Evolutionary conservation across 2,113 vertebrate genomes (phyloP), one percentile per base, ranked within the genome.

Genomic region (Xyrauchen texanus): DNA sequence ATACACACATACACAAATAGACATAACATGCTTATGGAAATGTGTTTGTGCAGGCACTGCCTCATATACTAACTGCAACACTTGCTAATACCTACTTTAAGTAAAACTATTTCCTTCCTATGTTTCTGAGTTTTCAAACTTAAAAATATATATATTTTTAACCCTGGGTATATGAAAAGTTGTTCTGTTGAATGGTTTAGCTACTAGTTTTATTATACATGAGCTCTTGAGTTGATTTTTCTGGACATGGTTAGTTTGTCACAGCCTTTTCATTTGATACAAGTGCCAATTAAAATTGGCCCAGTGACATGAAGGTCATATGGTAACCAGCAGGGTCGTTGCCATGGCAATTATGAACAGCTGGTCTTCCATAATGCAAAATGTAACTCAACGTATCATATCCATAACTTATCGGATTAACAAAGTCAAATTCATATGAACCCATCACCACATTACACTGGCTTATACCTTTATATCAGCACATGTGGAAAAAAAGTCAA

Each of bases 271-370:
- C 83, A 85, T 74, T 79, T 78, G 61, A 83, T 85, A 80, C 64
- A 72, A 80, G 57, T 81, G 81, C 76, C 81, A 85, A 85, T 85
- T 85, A 85, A 85, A 81, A 66, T 63, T 79, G 84, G 84, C 79
- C 84, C 77, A 75, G 70, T 76, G 79, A 83, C 84, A 83, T 79
- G 79, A 85, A 85, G 84, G 84, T 85, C 84, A 83, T 81, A 75
- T 65, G 34, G 61, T 81, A 85, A 85, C 84, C 77, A 80, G 46
- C 81, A 79, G 84, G 81, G 84, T 85, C 79, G 79, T 83, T 82
- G 57, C 81, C 71, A 81, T 81, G 81, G 70, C 67, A 81, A 85
- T 85, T 85, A 83, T 60, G 51, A 81, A 85, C 76, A 83, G 84
- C 84, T 83, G 79, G 63, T 65, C 61, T 63, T 55, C 47, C 61